Conservation (phyloP, 1,140 invertebrate genomes). For the Heterodera carotae region DNA sequence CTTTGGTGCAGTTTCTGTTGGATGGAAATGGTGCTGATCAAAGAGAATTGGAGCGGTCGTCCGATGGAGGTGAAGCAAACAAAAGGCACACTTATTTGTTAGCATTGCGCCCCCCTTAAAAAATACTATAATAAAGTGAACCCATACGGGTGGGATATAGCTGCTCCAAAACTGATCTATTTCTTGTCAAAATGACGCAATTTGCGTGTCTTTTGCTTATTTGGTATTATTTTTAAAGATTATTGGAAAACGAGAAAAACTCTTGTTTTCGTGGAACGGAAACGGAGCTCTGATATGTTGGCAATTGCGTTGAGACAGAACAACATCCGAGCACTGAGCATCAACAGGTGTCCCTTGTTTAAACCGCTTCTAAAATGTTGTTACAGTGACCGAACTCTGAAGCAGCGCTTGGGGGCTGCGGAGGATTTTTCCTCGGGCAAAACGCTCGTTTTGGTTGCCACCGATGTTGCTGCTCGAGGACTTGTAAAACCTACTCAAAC, state of each 20-base stretch:
- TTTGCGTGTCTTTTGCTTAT: not conserved
- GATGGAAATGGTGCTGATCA: not conserved
- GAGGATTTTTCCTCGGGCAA: constrained; percentile 24
- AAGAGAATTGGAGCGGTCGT: not conserved
- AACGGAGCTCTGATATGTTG: constrained; percentile 33
- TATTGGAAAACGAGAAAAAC: constrained; percentile 30
- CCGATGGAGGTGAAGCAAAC: constrained; percentile 20
- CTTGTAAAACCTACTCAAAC: constrained; percentile 11
- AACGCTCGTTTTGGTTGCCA: constrained; percentile 38
- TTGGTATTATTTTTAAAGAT: constrained; percentile 10
- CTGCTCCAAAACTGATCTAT: no score
- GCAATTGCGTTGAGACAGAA: constrained; percentile 21
- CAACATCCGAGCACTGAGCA: constrained; percentile 26
- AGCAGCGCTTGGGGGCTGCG: constrained; percentile 36
- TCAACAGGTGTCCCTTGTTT: constrained; percentile 1
- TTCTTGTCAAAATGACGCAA: not conserved
- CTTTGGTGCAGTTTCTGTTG: constrained; percentile 28
- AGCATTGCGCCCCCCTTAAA: no score
- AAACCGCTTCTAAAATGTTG: not conserved
- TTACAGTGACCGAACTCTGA: constrained; percentile 39
- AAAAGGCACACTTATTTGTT: no score
- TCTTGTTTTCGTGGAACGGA: constrained; percentile 38
- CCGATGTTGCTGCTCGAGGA: constrained; percentile 37
- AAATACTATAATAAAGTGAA: no score
- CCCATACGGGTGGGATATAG: no score